These are phyloP conservation scores for Dryas iulia DNA, from an alignment of 1,140 invertebrate species.

Conservation along the genomic window DNA sequence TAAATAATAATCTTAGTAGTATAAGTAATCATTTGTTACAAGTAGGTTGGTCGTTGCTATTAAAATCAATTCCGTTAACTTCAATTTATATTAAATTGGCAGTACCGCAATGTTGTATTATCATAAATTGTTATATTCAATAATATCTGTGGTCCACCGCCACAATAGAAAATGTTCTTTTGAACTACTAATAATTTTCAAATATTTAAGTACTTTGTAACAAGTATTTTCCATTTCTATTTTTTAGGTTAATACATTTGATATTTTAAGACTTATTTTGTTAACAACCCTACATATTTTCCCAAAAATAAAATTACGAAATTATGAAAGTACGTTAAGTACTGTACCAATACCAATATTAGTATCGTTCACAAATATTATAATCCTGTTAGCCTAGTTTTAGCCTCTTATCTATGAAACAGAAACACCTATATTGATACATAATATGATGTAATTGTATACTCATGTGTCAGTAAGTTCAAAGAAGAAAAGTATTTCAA, in stretches of 20 bases:
- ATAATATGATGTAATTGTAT: neutral
- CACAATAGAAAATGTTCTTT: too few relatives aligned
- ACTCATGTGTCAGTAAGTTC: neutral
- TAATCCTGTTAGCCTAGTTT: constrained; percentile 67
- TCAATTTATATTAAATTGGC: constrained; percentile 8
- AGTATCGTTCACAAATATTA: neutral
- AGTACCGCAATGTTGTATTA: constrained; percentile 10
- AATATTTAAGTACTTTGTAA: neutral
- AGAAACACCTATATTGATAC: constrained; percentile 25
- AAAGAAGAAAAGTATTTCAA: neutral
- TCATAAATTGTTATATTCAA: constrained; percentile 1
- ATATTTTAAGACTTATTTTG: too few relatives aligned
- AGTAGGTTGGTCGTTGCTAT: neutral
- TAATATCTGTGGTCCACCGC: constrained; percentile 9
- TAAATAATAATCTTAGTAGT: too few relatives aligned
- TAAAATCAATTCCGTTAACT: constrained; percentile 9
- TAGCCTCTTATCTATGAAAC: constrained; percentile 41
- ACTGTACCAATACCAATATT: neutral
- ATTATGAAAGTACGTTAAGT: neutral
- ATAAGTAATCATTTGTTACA: neutral
- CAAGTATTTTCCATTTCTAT: too few relatives aligned
- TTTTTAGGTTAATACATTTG: neutral
- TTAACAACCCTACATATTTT: neutral
- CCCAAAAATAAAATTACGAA: neutral
- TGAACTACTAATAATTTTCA: neutral